Conservation (phyloP, 2,888 invertebrate species). For the Sylvicola cinctus region DNA sequence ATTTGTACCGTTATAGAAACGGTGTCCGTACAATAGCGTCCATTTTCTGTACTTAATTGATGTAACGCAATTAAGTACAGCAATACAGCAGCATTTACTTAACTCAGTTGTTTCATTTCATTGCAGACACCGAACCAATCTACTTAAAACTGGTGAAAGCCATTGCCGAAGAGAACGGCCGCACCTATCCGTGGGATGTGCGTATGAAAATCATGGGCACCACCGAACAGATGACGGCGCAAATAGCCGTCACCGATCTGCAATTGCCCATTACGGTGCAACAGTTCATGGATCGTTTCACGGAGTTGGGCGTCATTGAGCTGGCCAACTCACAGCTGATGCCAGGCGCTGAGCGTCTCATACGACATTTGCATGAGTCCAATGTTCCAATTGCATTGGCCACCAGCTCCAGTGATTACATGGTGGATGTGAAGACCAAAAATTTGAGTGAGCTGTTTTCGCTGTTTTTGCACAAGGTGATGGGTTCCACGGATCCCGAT, state of each 20-base stretch:
- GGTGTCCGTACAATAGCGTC: too few species aligned
- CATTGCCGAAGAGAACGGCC: conserved; percentile 49
- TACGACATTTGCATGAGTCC: conserved; percentile 50
- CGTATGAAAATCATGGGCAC: conserved; percentile 59
- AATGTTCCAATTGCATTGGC: conserved; percentile 72
- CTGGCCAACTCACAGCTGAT: conserved; percentile 20
- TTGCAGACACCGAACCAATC: conserved; percentile 60
- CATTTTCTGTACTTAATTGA: too few species aligned
- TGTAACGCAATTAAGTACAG: too few species aligned
- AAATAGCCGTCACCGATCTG: conserved; percentile 44
- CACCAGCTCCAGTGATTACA: conserved; percentile 58
- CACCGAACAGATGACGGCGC: conserved; percentile 44
- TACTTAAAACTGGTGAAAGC: conserved; percentile 54
- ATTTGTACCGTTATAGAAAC: too few species aligned
- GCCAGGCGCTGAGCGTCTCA: conserved; percentile 54
- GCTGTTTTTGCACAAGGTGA: conserved; percentile 55
- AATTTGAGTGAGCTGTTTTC: conserved; percentile 42
- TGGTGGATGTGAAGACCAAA: conserved; percentile 47
- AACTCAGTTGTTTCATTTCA: too few species aligned
- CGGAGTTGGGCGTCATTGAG: conserved; percentile 35
- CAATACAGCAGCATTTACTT: too few species aligned
- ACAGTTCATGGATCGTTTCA: conserved; percentile 41
- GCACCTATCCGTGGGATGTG: conserved; percentile 56
- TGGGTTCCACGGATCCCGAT: conserved; percentile 64
- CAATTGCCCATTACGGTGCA: conserved; percentile 42